A percentile compares a stretch with the other conserved stretches of the same genome.
phyloP scores from a whole-genome alignment of 2,113 vertebrate species.

The Saccopteryx bilineata region DNA sequence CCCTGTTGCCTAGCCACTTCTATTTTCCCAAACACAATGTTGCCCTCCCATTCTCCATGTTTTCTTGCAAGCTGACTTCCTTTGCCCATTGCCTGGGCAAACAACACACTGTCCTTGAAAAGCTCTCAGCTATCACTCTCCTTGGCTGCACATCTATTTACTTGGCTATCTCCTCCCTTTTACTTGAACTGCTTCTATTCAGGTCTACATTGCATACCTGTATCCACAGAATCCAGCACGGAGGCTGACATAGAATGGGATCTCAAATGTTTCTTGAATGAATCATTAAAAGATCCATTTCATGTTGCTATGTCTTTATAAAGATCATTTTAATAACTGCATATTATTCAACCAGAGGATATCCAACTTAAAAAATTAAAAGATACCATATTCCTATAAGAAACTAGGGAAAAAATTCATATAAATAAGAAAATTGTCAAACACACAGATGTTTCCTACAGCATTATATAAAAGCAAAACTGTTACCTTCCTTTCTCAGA shows the following conservation, averaged over 20 bases:
- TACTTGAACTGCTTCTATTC: background rate
- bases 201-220: background rate
- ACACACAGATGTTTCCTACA: background rate
- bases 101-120: background rate
- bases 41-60: background rate
- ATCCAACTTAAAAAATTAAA: slow-evolving; percentile 31
- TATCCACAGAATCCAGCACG: background rate
- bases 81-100: background rate
- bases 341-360: slow-evolving; percentile 15
- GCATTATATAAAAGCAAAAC: slow-evolving; percentile 29
- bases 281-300: slow-evolving; percentile 62
- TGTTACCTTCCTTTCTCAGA: slow-evolving; percentile 27
- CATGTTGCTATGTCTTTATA: slow-evolving; percentile 7
- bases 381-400: slow-evolving; percentile 33
- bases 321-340: background rate
- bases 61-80: slow-evolving; percentile 6
- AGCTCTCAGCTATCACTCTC: background rate
- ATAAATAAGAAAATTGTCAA: slow-evolving; percentile 51
- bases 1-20: background rate
- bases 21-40: background rate
- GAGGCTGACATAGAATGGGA: background rate
- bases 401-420: slow-evolving; percentile 28
- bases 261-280: slow-evolving; percentile 21
- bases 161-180: background rate
- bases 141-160: background rate